Conservation (phyloP, 2,113 vertebrate species). For the Casuarius casuarius region DNA sequence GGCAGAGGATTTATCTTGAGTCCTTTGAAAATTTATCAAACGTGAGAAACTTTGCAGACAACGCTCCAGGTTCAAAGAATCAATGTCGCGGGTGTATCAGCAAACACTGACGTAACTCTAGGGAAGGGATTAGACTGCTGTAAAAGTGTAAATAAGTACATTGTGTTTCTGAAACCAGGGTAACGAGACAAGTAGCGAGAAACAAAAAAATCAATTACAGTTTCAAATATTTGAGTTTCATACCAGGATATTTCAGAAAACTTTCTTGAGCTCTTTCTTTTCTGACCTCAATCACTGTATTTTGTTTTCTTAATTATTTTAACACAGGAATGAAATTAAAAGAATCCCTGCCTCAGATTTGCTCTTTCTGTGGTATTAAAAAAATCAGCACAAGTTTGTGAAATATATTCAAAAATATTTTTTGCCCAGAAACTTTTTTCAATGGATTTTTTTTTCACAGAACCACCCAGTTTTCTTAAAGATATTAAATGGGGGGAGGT, state of each 20-base stretch:
- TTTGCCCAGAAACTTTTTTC: background rate
- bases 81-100: background rate
- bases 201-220: background rate
- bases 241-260: background rate
- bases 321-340: background rate
- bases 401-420: background rate
- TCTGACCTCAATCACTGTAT: background rate
- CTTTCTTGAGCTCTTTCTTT: background rate
- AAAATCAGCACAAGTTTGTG: background rate
- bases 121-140: conserved; percentile 3
- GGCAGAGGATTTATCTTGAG: background rate
- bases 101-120: background rate
- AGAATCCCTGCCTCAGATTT: background rate
- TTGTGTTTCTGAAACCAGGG: background rate
- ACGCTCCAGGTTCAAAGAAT: background rate
- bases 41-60: fast-evolving
- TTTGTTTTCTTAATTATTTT: background rate
- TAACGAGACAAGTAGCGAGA: background rate
- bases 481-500: background rate
- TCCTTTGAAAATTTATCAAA: conserved; percentile 13
- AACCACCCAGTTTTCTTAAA: background rate
- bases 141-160: conserved; percentile 1
- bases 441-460: background rate
- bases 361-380: background rate
- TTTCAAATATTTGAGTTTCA: background rate